These are phyloP conservation scores for Lochmaea capreae DNA, from an alignment of 2,888 invertebrate genomes.

Conservation along the genomic window DNA sequence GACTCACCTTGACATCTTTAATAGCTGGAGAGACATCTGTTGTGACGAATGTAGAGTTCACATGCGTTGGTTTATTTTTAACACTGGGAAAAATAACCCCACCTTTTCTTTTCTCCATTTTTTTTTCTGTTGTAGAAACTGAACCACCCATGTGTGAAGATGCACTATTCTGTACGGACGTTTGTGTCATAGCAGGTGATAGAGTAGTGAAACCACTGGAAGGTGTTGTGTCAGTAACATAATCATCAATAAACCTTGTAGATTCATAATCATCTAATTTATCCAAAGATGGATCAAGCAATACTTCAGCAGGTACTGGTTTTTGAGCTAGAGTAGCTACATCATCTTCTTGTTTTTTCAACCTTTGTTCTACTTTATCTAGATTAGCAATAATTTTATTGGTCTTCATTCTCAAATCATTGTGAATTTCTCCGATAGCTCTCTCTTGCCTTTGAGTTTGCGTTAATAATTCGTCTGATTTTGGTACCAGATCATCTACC, in stretches of 20 bases:
- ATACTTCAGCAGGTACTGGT: conserved; percentile 79
- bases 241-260: conserved; percentile 70
- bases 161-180: conserved; percentile 41
- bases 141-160: conserved; percentile 42
- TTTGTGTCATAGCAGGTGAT: conserved; percentile 62
- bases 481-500: conserved; percentile 86
- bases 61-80: conserved; percentile 88
- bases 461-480: conserved; percentile 85
- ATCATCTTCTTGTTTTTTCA: conserved; percentile 88
- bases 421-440: conserved; percentile 88
- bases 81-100: conserved; percentile 92
- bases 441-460: conserved; percentile 89
- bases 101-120: conserved; percentile 73
- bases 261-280: conserved; percentile 83
- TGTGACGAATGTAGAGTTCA: conserved; percentile 84
- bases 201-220: conserved; percentile 62
- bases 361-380: conserved; percentile 84
- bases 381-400: conserved; percentile 89
- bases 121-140: conserved; percentile 64
- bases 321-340: conserved; percentile 82
- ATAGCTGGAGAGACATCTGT: conserved; percentile 77
- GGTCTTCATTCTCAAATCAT: conserved; percentile 82
- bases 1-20: conserved; percentile 85
- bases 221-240: conserved; percentile 58
- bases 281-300: conserved; percentile 83